Percentiles rank a stretch among this genome's conserved stretches.
Conservation (phyloP, 1,140 invertebrate genomes). For the Pseudoatta argentina region DNA sequence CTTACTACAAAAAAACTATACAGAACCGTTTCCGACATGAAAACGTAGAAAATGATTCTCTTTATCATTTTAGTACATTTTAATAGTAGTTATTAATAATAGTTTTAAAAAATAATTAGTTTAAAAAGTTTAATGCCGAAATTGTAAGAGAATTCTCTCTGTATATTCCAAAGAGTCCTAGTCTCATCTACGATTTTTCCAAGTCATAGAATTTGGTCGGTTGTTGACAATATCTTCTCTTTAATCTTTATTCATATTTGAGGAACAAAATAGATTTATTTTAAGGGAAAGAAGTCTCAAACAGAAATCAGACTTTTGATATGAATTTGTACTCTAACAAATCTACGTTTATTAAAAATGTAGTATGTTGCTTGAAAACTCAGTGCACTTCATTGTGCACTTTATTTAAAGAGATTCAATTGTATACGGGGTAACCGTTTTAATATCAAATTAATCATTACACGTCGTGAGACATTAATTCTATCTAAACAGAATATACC, state of each 20-base stretch:
- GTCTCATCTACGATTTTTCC: not conserved
- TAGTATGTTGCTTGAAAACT: not conserved
- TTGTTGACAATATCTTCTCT: not conserved
- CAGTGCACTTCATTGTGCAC: too few species aligned
- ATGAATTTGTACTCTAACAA: not conserved
- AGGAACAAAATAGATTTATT: not conserved
- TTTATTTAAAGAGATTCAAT: not conserved
- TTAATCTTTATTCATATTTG: not conserved
- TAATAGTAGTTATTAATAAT: too few species aligned
- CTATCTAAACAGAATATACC: not conserved
- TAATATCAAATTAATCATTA: not conserved
- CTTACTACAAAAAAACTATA: too few species aligned
- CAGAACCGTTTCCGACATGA: too few species aligned
- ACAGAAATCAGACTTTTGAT: not conserved
- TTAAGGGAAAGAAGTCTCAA: not conserved
- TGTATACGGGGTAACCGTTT: not conserved
- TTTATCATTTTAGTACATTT: too few species aligned
- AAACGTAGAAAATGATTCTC: too few species aligned
- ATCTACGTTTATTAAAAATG: not conserved
- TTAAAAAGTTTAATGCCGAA: too few species aligned
- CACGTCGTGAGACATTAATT: not conserved
- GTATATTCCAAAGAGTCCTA: too few species aligned
- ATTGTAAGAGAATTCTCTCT: too few species aligned
- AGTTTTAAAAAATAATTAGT: too few species aligned
- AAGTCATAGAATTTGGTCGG: not conserved